phyloP scores from a whole-genome alignment of 2,888 invertebrate species.

The Operophtera brumata region DNA sequence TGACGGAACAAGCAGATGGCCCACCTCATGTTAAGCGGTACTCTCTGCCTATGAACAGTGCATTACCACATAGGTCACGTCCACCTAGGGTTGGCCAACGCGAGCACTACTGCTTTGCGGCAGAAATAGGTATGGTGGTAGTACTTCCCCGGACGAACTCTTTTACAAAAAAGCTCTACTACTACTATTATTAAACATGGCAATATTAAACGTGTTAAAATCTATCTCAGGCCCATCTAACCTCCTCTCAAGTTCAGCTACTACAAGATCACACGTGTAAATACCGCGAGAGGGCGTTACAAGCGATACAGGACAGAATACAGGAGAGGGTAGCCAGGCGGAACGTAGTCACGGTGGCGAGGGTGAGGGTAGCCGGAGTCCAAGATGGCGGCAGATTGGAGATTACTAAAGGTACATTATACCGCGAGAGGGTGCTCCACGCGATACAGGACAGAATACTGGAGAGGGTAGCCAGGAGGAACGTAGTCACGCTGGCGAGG shows the following conservation, averaged over 20 bases:
- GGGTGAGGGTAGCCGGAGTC: constrained; percentile 55
- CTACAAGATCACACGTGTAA: constrained; percentile 62
- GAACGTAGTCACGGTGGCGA: constrained; percentile 59
- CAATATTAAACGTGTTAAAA: too few relatives aligned
- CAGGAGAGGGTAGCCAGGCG: constrained; percentile 49
- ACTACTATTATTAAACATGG: too few relatives aligned
- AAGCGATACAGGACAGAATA: constrained; percentile 53
- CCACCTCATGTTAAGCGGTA: too few relatives aligned
- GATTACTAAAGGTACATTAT: constrained; percentile 53
- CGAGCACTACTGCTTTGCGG: too few relatives aligned
- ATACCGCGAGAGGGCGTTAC: constrained; percentile 50
- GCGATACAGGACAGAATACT: constrained; percentile 52
- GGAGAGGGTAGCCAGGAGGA: constrained; percentile 50
- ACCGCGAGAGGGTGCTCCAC: constrained; percentile 51
- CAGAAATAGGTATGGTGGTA: too few relatives aligned
- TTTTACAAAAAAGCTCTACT: too few relatives aligned
- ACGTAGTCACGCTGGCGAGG: constrained; percentile 61
- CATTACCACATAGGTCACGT: too few relatives aligned
- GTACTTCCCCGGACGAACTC: too few relatives aligned
- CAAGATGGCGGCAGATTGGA: constrained; percentile 13
- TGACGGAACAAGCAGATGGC: too few relatives aligned
- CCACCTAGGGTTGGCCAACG: too few relatives aligned
- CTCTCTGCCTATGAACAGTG: too few relatives aligned
- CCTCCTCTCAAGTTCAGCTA: constrained; percentile 60
- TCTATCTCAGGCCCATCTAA: constrained; percentile 64